Percentiles rank a stretch among this genome's conserved stretches.
Evolutionary conservation across 2,888 invertebrate species (phyloP).

Genomic region (Agrochola macilenta): DNA sequence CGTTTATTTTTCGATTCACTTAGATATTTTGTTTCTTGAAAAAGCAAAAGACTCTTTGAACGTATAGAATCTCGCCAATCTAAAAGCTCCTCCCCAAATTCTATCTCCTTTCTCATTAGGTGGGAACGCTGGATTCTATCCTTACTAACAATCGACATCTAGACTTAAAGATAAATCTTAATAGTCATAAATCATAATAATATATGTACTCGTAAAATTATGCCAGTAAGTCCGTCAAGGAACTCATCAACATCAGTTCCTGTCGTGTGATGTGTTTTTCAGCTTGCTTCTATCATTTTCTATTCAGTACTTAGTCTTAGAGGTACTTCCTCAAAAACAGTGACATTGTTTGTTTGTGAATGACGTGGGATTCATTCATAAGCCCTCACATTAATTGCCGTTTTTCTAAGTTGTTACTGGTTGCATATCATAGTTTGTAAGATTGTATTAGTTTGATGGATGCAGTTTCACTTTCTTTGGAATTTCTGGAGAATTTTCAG

Average conservation of each 20-base stretch:
- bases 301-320: slow-evolving; percentile 14
- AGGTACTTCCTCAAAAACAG: slow-evolving; percentile 41
- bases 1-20: neutral
- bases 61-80: neutral
- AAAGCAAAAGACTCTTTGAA: neutral
- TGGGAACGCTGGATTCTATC: neutral
- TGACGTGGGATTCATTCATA: slow-evolving; percentile 47
- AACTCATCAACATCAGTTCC: slow-evolving; percentile 51
- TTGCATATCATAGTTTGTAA: slow-evolving; percentile 6
- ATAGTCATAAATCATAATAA: slow-evolving; percentile 6
- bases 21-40: neutral
- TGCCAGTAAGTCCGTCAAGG: slow-evolving; percentile 29
- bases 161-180: neutral
- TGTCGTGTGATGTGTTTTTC: slow-evolving; percentile 42
- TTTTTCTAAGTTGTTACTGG: slow-evolving; percentile 24
- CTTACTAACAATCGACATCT: neutral
- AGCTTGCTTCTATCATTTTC: slow-evolving; percentile 40
- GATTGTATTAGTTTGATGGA: neutral
- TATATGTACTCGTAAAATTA: slow-evolving; percentile 32
- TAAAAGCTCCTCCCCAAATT: neutral
- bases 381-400: slow-evolving; percentile 35
- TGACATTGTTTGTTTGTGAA: slow-evolving; percentile 54
- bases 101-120: neutral
- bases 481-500: neutral
- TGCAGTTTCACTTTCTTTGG: slow-evolving; percentile 15